Percentiles rank a stretch among this genome's conserved stretches.
Evolutionary conservation across 2,797 vertebrate species (phyloP).

Genomic region (Siniperca scherzeri): DNA sequence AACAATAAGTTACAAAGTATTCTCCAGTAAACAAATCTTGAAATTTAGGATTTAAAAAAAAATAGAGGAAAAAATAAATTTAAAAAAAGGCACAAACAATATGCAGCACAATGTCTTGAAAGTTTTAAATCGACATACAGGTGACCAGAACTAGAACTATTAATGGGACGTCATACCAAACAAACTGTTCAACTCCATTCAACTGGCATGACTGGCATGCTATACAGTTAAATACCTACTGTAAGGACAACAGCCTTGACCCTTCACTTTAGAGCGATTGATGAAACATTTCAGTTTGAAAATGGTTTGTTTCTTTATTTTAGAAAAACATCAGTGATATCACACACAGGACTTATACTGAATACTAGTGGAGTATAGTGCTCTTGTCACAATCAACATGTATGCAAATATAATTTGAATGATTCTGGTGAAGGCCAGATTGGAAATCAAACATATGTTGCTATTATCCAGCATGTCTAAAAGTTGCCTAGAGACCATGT

Average conservation of each 20-base stretch:
- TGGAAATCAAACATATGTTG: not conserved
- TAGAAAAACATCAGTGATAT: not conserved
- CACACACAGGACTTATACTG: not conserved
- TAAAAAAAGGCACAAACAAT: not conserved
- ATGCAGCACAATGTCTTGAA: not conserved
- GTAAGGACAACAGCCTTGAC: not conserved
- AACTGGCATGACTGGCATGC: not conserved
- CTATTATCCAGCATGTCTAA: not conserved
- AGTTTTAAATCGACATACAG: not conserved
- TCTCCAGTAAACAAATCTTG: not conserved
- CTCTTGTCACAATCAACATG: not conserved
- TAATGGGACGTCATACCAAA: not conserved
- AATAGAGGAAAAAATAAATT: too few species aligned
- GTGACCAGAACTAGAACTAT: not conserved
- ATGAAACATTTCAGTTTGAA: not conserved
- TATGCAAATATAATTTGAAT: not conserved
- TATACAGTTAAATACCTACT: not conserved
- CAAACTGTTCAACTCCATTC: not conserved
- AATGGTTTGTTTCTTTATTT: not conserved
- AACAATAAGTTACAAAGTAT: not conserved
- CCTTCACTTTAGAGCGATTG: not conserved
- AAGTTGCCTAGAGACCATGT: slow-evolving; percentile 24
- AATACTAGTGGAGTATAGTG: not conserved
- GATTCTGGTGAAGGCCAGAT: not conserved
- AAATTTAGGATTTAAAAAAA: not conserved